phyloP scores from a whole-genome alignment of 2,797 vertebrate species.

The Selene dorsalis region DNA sequence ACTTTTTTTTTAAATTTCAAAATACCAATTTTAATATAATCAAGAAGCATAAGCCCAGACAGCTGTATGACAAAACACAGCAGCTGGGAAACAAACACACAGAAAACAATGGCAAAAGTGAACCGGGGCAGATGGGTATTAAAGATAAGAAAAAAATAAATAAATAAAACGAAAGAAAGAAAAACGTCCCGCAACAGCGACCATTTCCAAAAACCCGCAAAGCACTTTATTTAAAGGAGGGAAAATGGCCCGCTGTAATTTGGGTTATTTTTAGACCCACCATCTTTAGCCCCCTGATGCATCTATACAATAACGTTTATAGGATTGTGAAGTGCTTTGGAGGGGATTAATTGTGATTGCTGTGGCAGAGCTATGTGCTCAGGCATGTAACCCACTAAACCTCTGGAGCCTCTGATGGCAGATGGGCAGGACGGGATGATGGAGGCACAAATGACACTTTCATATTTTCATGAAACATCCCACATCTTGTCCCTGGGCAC shows the following conservation, averaged over 20 bases:
- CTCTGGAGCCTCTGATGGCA: conserved; percentile 73
- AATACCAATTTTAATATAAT: conserved; percentile 41
- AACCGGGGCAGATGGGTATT: conserved; percentile 29
- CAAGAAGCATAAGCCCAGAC: conserved; percentile 45
- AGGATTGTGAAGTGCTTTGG: conserved; percentile 78
- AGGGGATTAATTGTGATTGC: conserved; percentile 83
- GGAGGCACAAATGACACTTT: conserved; percentile 61
- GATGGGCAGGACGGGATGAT: conserved; percentile 76
- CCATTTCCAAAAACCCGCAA: neutral
- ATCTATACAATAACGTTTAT: conserved; percentile 77
- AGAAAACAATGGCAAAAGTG: conserved; percentile 23
- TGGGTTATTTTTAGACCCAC: conserved; percentile 57
- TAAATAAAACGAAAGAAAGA: neutral
- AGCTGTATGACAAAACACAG: conserved; percentile 48
- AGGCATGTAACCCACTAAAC: conserved; percentile 71
- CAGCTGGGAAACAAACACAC: conserved; percentile 48
- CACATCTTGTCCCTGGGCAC: neutral
- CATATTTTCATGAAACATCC: conserved; percentile 58
- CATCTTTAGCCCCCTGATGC: conserved; percentile 59
- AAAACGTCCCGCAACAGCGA: neutral
- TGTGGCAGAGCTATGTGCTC: conserved; percentile 66
- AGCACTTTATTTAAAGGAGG: neutral
- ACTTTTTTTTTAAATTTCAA: neutral
- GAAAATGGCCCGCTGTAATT: neutral
- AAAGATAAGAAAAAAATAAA: neutral